Percentiles rank a stretch among this genome's conserved stretches.
These are phyloP conservation scores for Phrynocephalus guinanensis DNA, from an alignment of 2,797 vertebrate species.

Conservation along the genomic window DNA sequence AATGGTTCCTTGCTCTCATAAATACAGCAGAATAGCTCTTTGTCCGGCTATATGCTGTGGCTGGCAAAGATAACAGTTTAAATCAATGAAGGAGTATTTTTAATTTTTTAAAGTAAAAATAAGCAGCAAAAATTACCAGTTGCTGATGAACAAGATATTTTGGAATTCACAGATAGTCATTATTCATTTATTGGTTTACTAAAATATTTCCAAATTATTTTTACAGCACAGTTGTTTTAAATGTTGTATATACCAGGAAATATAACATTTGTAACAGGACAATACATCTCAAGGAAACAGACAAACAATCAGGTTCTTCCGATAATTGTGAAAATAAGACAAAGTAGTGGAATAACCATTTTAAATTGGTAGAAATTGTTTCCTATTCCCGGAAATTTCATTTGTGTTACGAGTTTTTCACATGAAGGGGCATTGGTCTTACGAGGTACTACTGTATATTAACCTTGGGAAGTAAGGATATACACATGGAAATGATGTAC, in stretches of 20 bases:
- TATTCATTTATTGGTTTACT: neutral
- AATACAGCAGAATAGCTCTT: neutral
- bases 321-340: neutral
- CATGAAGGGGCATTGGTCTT: too few species aligned
- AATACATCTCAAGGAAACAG: too few species aligned
- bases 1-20: slow-evolving; percentile 20
- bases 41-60: neutral
- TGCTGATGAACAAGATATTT: neutral
- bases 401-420: too few species aligned
- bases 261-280: too few species aligned
- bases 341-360: neutral
- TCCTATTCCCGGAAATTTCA: too few species aligned
- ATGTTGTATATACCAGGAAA: too few species aligned
- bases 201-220: too few species aligned
- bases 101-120: neutral
- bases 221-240: too few species aligned
- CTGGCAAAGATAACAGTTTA: neutral
- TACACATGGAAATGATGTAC: too few species aligned
- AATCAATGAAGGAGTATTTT: neutral
- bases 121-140: neutral
- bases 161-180: neutral
- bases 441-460: neutral
- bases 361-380: neutral
- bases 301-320: too few species aligned
- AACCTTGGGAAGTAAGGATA: neutral